Evolutionary conservation across 2,113 vertebrate species (phyloP), one percentile per base, ranked within the genome.

Genomic region (Macroglossus sobrinus): DNA sequence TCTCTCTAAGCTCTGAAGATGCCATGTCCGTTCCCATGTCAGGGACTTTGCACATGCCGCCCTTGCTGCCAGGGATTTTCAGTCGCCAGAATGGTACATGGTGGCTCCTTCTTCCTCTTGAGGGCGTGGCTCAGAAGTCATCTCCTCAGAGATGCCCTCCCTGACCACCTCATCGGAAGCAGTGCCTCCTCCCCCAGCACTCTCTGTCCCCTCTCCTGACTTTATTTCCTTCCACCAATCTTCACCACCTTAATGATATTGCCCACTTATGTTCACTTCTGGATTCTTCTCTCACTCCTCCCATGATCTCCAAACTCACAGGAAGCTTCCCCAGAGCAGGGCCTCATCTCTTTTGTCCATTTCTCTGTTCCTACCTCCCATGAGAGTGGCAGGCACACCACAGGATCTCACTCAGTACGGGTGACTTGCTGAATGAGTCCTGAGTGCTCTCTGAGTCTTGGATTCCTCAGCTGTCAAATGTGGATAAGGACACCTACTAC

Each of bases 371-470:
- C 47, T 13, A 19, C 24, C 28, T 53, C 91, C 63, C 15, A 7
- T 2, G 4, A 61, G 14, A 43, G 33, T 0, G 2, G 35, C 82
- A 18, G 53, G 87, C 21, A n/a, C 26, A 16, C 38, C 0, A 0
- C 0, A n/a, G 89, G 81, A 8, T 35, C 78, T 50, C 57, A 3
- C 24, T 5, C 15, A 55, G n/a, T 5, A 50, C 0, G 3, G 55
- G 33, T 15, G 53, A 35, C 45, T 19, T 0, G 1, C 1, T 18
- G 63, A 47, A 4, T 9, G 55, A 11, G 53, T 45, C 35, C 72
- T 0, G 0, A 1, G 57, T 6, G 5, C 59, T 35, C 50, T 21
- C 55, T 35, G 9, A 38, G 33, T 10, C 86, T 84, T 9, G 0
- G 19, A 81, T 35, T 59, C 61, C 35, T 71, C n/a, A 13, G 4